Evolutionary conservation across 2,888 invertebrate genomes (phyloP).

Genomic region (Lycocerus yunnanus): DNA sequence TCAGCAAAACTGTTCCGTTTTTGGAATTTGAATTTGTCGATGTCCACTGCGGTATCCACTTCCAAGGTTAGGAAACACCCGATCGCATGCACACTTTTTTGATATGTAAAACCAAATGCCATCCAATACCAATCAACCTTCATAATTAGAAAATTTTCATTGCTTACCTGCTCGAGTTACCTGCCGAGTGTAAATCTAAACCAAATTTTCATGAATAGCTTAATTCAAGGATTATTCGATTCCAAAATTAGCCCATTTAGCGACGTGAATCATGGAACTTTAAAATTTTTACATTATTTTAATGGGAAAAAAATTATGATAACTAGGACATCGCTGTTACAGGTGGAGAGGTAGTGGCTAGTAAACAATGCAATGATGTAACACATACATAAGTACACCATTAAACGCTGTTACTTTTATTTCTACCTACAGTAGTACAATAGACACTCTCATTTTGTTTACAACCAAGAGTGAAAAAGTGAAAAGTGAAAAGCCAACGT

Average conservation of each 20-base stretch:
- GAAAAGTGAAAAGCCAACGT: background rate
- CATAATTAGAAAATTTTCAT: background rate
- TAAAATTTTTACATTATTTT: background rate
- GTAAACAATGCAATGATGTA: slow-evolving; percentile 36
- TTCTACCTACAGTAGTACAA: background rate
- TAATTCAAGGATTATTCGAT: background rate
- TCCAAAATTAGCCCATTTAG: background rate
- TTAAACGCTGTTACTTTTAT: background rate
- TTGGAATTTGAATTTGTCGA: no score
- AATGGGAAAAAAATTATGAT: background rate
- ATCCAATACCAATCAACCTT: background rate
- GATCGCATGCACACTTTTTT: background rate
- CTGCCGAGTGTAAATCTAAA: background rate
- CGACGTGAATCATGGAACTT: background rate
- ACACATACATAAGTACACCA: slow-evolving; percentile 12
- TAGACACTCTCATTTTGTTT: background rate
- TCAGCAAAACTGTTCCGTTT: no score
- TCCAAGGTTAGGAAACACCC: background rate
- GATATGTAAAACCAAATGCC: background rate
- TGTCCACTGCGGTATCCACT: no score
- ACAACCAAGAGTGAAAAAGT: background rate
- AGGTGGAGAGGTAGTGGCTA: slow-evolving; percentile 26
- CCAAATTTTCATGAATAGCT: background rate
- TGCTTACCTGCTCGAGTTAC: background rate
- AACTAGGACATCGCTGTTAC: slow-evolving; percentile 27